A percentile compares a stretch with the other conserved stretches of the same genome.
Conservation (phyloP, 2,888 invertebrate species). For the Onthophagus sagittarius region DNA sequence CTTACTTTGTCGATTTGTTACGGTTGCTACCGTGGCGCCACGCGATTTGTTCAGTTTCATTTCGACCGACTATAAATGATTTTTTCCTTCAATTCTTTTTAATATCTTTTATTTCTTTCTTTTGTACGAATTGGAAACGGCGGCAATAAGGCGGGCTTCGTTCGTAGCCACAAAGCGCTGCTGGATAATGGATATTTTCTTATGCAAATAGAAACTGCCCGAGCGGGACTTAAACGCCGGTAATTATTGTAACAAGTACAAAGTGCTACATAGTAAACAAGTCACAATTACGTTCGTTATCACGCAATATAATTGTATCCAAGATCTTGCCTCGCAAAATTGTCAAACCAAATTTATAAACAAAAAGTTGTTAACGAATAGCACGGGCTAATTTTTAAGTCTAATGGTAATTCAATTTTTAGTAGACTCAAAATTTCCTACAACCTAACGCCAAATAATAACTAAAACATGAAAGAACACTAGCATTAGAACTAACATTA, state of each 20-base stretch:
- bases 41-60: not conserved
- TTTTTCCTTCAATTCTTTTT: not conserved
- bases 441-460: too few species aligned
- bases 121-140: not conserved
- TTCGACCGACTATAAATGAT: not conserved
- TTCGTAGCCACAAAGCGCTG: not conserved
- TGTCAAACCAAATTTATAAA: too few species aligned
- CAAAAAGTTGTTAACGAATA: too few species aligned
- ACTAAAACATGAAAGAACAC: too few species aligned
- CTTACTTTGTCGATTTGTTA: slow-evolving; percentile 5
- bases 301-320: not conserved
- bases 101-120: not conserved
- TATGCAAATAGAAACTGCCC: not conserved
- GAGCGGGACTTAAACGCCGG: not conserved
- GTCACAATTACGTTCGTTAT: not conserved
- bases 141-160: too few species aligned
- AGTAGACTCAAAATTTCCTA: too few species aligned
- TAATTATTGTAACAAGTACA: not conserved
- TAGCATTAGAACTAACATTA: too few species aligned
- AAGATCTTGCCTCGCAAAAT: too few species aligned
- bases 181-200: not conserved
- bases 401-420: too few species aligned
- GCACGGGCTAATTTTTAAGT: too few species aligned
- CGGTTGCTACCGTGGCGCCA: slow-evolving; percentile 9
- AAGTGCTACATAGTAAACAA: not conserved